Conservation (phyloP, 2,113 vertebrate species). For the Halichoeres trimaculatus region DNA sequence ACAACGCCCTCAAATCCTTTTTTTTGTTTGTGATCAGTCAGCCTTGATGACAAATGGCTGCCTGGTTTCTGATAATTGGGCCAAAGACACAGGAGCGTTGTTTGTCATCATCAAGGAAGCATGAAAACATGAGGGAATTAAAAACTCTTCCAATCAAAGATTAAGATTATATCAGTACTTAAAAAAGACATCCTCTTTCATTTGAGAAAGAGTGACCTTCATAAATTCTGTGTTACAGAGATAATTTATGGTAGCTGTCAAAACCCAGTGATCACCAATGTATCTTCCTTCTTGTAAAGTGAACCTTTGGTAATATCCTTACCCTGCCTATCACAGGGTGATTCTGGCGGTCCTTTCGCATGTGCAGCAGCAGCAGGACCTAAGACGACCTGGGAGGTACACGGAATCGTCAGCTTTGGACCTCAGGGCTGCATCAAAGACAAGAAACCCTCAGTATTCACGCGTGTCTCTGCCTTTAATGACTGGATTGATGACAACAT, state of each 20-base stretch:
- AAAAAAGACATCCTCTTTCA: too few species aligned
- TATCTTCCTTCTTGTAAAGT: background rate
- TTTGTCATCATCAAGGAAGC: slow-evolving; percentile 13
- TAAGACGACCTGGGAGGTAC: slow-evolving; percentile 73
- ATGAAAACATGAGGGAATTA: background rate
- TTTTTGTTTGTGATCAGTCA: slow-evolving; percentile 72
- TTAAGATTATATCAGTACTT: too few species aligned
- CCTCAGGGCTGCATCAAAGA: slow-evolving; percentile 75
- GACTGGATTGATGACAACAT: slow-evolving; percentile 78
- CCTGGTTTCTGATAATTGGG: slow-evolving; percentile 38
- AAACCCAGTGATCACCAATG: background rate
- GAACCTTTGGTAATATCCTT: background rate
- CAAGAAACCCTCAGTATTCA: slow-evolving; percentile 83
- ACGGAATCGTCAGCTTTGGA: slow-evolving; percentile 78
- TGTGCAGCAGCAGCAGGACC: slow-evolving; percentile 43
- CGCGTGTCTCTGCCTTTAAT: slow-evolving; percentile 78
- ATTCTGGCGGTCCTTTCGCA: slow-evolving; percentile 77
- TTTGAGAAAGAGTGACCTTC: slow-evolving; percentile 12
- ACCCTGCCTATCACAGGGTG: slow-evolving; percentile 56
- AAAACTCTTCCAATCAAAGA: background rate
- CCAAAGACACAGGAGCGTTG: slow-evolving; percentile 29
- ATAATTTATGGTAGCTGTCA: slow-evolving; percentile 11
- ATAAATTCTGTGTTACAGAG: background rate
- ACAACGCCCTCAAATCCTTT: slow-evolving; percentile 20
- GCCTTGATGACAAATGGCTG: slow-evolving; percentile 51